Percentiles rank a stretch among this genome's conserved stretches.
Conservation (phyloP, 2,888 invertebrate genomes). For the Sarcophaga caerulescens region DNA sequence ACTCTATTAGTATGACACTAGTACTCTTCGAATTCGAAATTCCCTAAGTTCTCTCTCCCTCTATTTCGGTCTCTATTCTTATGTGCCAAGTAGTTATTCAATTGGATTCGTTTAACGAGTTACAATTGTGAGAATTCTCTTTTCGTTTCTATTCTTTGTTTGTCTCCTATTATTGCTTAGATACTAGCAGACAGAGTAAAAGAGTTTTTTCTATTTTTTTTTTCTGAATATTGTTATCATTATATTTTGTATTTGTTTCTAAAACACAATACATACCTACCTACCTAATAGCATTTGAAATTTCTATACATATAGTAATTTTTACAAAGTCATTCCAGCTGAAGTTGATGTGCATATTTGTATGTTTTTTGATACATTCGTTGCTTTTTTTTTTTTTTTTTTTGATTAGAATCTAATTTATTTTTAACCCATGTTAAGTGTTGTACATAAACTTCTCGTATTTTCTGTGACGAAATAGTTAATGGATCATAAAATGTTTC, state of each 20-base stretch:
- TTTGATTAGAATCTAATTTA: slow-evolving; percentile 42
- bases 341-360: background rate
- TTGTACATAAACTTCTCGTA: background rate
- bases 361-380: background rate
- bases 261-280: background rate
- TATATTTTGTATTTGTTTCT: background rate
- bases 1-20: background rate
- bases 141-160: background rate
- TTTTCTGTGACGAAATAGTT: slow-evolving; percentile 20
- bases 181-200: background rate
- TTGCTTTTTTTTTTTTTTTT: background rate
- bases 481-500: background rate
- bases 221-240: background rate
- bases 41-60: background rate
- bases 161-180: background rate
- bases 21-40: background rate
- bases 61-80: too few relatives aligned
- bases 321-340: slow-evolving; percentile 47
- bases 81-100: too few relatives aligned
- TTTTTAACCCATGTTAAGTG: slow-evolving; percentile 37
- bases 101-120: too few relatives aligned
- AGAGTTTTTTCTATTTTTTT: background rate
- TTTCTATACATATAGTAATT: background rate
- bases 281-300: background rate
- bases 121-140: background rate